These are phyloP conservation scores for Pantherophis guttatus DNA, from an alignment of 2,113 vertebrate species.

Conservation along the genomic window DNA sequence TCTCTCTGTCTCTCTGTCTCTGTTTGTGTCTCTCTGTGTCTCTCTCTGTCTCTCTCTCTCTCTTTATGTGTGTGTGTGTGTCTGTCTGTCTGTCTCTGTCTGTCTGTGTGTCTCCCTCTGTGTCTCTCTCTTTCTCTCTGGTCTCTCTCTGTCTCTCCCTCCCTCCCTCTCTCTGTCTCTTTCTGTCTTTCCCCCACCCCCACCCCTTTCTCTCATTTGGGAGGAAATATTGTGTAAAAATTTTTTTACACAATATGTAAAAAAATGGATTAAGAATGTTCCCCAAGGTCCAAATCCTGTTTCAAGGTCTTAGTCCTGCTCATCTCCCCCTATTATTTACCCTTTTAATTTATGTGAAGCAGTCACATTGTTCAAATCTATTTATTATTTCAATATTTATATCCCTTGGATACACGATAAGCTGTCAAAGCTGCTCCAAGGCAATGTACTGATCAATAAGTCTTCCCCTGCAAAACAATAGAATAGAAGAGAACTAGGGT, in stretches of 20 bases:
- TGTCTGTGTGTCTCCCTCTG: background rate
- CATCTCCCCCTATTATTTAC: background rate
- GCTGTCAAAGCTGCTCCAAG: background rate
- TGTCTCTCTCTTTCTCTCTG: too few species aligned
- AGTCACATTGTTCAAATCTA: background rate
- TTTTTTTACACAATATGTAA: too few species aligned
- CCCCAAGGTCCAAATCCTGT: background rate
- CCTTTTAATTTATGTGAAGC: background rate
- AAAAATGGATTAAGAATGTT: background rate
- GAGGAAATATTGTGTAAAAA: background rate
- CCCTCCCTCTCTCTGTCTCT: background rate
- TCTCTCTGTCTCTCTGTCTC: too few species aligned
- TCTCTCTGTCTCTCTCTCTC: background rate
- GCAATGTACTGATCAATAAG: background rate
- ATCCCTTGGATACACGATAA: background rate
- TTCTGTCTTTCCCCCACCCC: fast-evolving
- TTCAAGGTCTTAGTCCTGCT: background rate
- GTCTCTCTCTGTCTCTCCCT: too few species aligned
- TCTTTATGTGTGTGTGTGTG: too few species aligned
- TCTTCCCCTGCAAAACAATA: background rate
- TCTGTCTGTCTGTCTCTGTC: too few species aligned
- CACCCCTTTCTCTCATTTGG: background rate
- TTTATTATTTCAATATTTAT: background rate
- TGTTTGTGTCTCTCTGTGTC: too few species aligned
- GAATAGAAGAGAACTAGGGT: background rate